Evolutionary conservation across 2,113 vertebrate species (phyloP).

Genomic region (Passer domesticus): DNA sequence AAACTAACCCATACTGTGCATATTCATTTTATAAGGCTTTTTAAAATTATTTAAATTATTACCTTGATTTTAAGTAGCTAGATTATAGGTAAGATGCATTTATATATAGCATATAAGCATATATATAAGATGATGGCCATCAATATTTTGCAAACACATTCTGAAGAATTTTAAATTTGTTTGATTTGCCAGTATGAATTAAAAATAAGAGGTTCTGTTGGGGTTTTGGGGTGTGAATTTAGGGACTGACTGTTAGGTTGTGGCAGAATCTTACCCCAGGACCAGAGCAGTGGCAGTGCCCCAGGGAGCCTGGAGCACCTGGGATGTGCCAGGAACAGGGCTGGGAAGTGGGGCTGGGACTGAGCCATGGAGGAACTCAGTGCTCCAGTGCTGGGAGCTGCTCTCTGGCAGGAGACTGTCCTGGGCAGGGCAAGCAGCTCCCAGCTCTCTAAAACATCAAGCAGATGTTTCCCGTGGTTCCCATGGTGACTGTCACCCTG

Average conservation of each 20-base stretch:
- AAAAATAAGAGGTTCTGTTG: neutral
- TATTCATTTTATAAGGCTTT: neutral
- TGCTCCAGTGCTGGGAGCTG: neutral
- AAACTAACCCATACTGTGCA: neutral
- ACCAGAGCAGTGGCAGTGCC: neutral
- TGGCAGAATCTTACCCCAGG: neutral
- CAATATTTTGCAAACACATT: neutral
- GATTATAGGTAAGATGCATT: neutral
- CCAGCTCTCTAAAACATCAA: neutral
- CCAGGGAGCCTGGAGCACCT: neutral
- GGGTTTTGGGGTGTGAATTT: neutral
- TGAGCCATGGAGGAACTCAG: neutral
- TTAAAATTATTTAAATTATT: neutral
- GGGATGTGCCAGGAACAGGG: neutral
- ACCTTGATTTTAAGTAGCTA: neutral
- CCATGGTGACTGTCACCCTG: slow-evolving; percentile 35
- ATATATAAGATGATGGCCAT: neutral
- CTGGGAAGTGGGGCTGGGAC: neutral
- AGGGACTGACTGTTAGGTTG: neutral
- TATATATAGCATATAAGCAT: too few relatives aligned
- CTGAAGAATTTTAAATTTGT: neutral
- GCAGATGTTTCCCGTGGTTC: slow-evolving; percentile 29
- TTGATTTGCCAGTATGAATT: neutral
- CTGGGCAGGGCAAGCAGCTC: neutral
- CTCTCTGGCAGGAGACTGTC: neutral